Evolutionary conservation across 2,113 vertebrate species (phyloP), one percentile per base, ranked within the genome.

Genomic region (Siphamia tubifer): DNA sequence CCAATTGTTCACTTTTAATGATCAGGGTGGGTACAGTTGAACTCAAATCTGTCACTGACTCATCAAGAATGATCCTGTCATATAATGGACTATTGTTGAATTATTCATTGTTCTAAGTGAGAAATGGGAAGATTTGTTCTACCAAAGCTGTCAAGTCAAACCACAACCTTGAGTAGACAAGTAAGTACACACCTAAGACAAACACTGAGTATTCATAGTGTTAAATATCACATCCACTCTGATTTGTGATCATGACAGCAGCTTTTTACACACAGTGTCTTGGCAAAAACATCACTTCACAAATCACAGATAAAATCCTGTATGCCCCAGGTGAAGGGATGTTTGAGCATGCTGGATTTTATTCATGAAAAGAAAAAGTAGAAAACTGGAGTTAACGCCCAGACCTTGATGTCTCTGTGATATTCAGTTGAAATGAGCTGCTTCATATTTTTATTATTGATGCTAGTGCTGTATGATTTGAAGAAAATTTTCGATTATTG

Each of bases 151-250:
- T 69, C 57, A 44, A 34, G 61, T 77, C 25, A 21, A 58, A 64
- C 70, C 64, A 11, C n/a, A 23, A 23, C 15, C 24, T 73, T 48
- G 43, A 19, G 38, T 40, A 39, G 45, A 74, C 42, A 40, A 21
- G 36, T 31, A 5, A 28, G n/a, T 23, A 17, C 12, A 40, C 60
- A 57, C 17, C 11, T 6, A 12, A 35, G 43, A 54, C 42, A 28
- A 70, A 68, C n/a, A 47, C 34, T 79, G 66, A 77, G 71, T 84
- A 68, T 80, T 80, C 55, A 64, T 34, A 27, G 79, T 48, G 58
- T 53, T 62, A 31, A 58, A 13, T 61, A 2, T 51, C 60, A 56
- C 58, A 54, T 70, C 51, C 12, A 23, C 60, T 24, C 8, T 44
- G 69, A 84, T 79, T 68, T 65, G 73, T 47, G 65, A 21, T 64